A percentile compares a stretch with the other conserved stretches of the same genome.
These are phyloP conservation scores for Acanthochromis polyacanthus DNA, from an alignment of 2,113 vertebrate species.

Conservation along the genomic window DNA sequence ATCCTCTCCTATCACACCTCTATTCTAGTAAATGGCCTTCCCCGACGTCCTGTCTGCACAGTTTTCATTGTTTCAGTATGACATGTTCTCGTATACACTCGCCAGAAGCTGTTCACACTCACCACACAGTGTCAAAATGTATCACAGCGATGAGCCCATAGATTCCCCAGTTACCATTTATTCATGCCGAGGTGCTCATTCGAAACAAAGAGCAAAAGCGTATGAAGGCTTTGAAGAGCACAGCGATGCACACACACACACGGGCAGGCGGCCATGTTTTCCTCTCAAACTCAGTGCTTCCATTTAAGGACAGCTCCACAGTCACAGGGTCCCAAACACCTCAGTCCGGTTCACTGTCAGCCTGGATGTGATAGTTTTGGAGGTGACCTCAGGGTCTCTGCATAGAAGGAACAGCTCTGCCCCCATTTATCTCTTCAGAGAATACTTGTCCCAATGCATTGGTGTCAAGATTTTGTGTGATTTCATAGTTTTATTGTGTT, in stretches of 20 bases:
- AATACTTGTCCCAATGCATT: background rate
- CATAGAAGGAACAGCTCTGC: conserved; percentile 15
- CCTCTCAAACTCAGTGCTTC: conserved; percentile 60
- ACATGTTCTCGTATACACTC: conserved; percentile 19
- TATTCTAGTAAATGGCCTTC: background rate
- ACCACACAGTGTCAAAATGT: background rate
- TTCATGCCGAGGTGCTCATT: background rate
- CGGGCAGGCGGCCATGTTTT: background rate
- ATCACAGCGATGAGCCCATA: background rate
- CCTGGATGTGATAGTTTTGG: conserved; percentile 5
- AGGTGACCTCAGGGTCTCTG: conserved; percentile 13
- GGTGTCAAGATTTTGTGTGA: background rate
- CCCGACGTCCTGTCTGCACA: conserved; percentile 1
- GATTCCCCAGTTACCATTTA: conserved; percentile 8
- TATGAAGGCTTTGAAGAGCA: conserved; percentile 8
- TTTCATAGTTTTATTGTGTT: background rate
- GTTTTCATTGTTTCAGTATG: conserved; percentile 18
- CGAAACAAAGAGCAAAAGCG: background rate
- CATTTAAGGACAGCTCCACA: conserved; percentile 74
- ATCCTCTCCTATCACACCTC: background rate
- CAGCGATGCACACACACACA: conserved; percentile 1
- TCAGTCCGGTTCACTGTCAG: conserved; percentile 52
- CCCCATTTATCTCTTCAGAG: conserved; percentile 18
- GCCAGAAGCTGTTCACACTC: background rate
- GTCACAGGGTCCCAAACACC: conserved; percentile 32